Base-by-base conservation (phyloP, 2,113 vertebrate species). In the Pseudorasbora parva region DNA sequence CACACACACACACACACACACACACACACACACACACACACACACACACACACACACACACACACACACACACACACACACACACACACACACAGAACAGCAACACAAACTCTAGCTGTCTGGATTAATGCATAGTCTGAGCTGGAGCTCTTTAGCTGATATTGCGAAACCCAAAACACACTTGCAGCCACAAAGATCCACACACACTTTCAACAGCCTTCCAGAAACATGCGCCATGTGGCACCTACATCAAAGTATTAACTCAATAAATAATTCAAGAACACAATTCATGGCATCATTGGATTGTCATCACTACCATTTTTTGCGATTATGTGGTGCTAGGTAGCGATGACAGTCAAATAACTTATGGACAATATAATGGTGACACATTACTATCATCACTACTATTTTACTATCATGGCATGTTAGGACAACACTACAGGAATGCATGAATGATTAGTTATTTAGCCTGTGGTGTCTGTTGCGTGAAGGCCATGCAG, bases 391-490 rank as follows among this genome's bases (percentile, higher is more conserved):
- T n/a, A 77, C 76, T 77, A n/a, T 47, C 21, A 86, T 71, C 62
- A 56, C 64, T 84, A 84, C 64, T 87, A 86, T 85, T 71, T 59
- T 72, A 27, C 54, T 64, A 56, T 37, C 12, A 85, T 68, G 82
- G 71, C 76, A 72, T 78, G 88, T 88, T 89, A 91, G 84, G 86
- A 86, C 83, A 88, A 88, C 66, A 86, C 90, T 87, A 93, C 47
- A 84, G 83, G 83, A 91, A 91, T 91, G 91, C 86, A 93, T 92
- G 93, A 90, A 82, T 81, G 81, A 91, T 93, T 93, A 93, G 91
- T 91, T 76, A 43, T 85, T 23, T 81, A 45, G 76, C 66, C 47
- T 60, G 49, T 68, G 62, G 27, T 11, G 74, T 73, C 45, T 78
- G 56, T 64, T 66, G 59, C 9, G 41, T 68, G 56, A 62, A 84